Conservation (phyloP, 1,140 invertebrate species). For the Drosophila mayri region DNA sequence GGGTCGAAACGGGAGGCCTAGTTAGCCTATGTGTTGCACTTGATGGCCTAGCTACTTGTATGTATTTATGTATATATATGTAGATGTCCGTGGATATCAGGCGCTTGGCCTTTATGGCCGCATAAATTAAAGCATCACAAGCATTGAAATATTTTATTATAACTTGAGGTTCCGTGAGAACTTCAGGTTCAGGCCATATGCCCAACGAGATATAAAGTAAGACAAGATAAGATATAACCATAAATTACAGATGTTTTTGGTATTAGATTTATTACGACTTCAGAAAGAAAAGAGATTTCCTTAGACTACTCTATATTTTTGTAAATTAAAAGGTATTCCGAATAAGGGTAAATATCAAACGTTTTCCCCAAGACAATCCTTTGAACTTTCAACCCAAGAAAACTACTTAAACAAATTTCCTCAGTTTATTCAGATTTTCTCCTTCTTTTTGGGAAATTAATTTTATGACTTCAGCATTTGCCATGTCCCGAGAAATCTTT, state of each 20-base stretch:
- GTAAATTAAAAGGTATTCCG: neutral
- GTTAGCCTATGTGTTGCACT: constrained; percentile 62
- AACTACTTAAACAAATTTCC: neutral
- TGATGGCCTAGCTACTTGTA: constrained; percentile 45
- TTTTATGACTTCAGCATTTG: constrained; percentile 15
- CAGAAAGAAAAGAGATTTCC: neutral
- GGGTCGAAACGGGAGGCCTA: constrained; percentile 34
- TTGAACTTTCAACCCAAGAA: neutral
- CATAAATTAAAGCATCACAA: constrained; percentile 56
- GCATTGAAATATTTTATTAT: constrained; percentile 54
- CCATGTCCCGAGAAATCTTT: constrained; percentile 9
- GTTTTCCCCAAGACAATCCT: neutral
- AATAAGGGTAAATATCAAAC: neutral
- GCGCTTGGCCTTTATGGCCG: constrained; percentile 58
- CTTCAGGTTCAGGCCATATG: constrained; percentile 5
- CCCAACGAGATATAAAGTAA: constrained; percentile 6
- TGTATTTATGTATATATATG: constrained; percentile 42
- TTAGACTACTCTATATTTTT: neutral
- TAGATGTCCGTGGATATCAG: constrained; percentile 33
- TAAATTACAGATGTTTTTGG: constrained; percentile 9
- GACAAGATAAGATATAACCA: constrained; percentile 2
- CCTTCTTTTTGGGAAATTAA: constrained; percentile 3
- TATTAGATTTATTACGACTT: neutral
- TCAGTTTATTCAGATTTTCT: neutral
- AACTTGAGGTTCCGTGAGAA: constrained; percentile 15